Percentiles rank a stretch among this genome's conserved stretches.
Conservation (phyloP, 2,113 vertebrate genomes). For the Mionectes macconnelli region DNA sequence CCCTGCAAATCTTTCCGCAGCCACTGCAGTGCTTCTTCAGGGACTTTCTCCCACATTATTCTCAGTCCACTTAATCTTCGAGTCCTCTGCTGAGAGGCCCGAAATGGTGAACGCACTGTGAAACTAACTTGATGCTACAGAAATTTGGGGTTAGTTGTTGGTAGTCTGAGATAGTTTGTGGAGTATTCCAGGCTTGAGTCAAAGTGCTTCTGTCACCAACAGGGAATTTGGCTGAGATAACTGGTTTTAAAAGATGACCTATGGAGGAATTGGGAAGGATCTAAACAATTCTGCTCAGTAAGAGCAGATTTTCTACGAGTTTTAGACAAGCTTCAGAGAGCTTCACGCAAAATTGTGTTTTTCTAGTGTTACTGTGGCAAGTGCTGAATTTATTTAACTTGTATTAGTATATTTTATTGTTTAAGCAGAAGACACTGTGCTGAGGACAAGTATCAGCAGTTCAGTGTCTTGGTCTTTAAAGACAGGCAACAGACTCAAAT, state of each 20-base stretch:
- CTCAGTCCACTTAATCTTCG: background rate
- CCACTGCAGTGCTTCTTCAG: background rate
- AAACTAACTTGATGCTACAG: background rate
- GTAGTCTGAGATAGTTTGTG: background rate
- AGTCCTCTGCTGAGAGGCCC: background rate
- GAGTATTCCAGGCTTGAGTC: background rate
- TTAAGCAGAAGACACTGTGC: background rate
- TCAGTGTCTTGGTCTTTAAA: background rate
- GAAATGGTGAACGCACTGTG: rapidly evolving
- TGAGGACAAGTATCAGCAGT: background rate
- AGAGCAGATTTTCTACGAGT: background rate
- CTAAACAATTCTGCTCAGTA: background rate
- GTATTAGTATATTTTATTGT: background rate
- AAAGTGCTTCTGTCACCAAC: background rate
- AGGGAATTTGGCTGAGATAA: background rate
- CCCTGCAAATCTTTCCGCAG: background rate
- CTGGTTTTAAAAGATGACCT: background rate
- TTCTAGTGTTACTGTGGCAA: background rate
- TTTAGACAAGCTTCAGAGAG: background rate
- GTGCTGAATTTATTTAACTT: background rate
- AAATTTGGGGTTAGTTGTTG: background rate
- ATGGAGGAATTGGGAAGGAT: background rate
- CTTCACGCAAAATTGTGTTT: background rate
- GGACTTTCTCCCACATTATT: background rate
- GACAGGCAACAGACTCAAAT: background rate